Evolutionary conservation across 2,113 vertebrate species (phyloP).

Genomic region (Chlamydotis undulata): DNA sequence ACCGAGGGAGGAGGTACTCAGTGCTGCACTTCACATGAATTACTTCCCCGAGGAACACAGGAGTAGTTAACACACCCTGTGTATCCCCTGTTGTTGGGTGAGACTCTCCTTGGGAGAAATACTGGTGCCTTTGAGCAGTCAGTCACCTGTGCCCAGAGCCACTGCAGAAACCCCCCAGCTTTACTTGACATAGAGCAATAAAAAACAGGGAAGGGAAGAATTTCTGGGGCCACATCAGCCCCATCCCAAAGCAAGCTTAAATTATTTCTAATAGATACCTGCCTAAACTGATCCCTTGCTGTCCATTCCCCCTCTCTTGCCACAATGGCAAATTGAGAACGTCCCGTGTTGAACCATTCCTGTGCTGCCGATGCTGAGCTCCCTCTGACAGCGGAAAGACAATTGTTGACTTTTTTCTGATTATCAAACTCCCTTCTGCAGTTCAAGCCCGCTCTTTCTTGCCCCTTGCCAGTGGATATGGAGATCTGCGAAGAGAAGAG

Average conservation of each 20-base stretch:
- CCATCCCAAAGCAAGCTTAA: background rate
- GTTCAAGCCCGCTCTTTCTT: background rate
- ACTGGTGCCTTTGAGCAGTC: background rate
- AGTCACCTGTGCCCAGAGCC: background rate
- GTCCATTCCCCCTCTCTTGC: background rate
- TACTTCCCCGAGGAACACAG: background rate
- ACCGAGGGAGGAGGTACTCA: background rate
- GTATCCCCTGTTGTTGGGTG: background rate
- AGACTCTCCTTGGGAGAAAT: background rate
- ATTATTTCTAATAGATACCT: background rate
- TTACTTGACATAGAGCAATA: background rate
- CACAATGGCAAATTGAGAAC: accelerated
- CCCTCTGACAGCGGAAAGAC: background rate
- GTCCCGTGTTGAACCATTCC: accelerated
- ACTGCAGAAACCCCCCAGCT: background rate
- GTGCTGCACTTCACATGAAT: background rate
- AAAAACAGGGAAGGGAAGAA: background rate
- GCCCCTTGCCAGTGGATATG: background rate
- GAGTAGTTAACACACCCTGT: background rate
- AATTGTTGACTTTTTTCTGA: accelerated
- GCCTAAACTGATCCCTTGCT: background rate
- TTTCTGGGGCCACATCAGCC: background rate
- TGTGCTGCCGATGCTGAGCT: background rate
- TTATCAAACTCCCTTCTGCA: background rate
- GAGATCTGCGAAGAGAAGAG: background rate